Conservation (phyloP, 2,113 vertebrate genomes). For the Triplophysa dalaica region DNA sequence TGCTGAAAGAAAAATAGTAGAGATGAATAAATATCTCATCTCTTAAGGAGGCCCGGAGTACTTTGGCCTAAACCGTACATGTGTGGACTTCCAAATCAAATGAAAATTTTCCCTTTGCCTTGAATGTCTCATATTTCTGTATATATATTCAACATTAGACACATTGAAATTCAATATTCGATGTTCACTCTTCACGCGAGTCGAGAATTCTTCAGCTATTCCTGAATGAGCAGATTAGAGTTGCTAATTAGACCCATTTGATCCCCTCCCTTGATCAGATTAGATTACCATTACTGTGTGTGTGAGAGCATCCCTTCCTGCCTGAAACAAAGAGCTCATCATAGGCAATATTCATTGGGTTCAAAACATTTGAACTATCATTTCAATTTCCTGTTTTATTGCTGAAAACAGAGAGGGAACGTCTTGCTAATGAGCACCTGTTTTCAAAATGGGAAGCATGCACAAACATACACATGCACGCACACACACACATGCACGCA, state of each 20-base stretch:
- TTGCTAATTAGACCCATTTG: conserved; percentile 32
- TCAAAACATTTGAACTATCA: conserved; percentile 33
- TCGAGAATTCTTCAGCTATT: background rate
- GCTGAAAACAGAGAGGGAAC: conserved; percentile 16
- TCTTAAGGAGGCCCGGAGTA: too few species aligned
- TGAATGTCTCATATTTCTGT: background rate
- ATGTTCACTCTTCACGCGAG: background rate
- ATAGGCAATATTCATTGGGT: conserved; percentile 19
- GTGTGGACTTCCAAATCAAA: background rate
- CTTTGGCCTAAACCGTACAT: too few species aligned
- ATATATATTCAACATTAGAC: background rate
- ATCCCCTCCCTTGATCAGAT: conserved; percentile 42
- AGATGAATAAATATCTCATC: background rate
- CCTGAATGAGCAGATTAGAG: conserved; percentile 31
- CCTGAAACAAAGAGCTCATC: conserved; percentile 32
- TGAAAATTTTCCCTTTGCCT: background rate
- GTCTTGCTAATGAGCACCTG: conserved; percentile 43
- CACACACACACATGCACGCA: background rate
- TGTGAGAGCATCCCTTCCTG: conserved; percentile 25
- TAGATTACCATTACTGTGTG: conserved; percentile 36
- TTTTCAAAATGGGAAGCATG: conserved; percentile 3
- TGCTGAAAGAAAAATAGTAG: background rate
- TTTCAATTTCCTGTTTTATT: conserved; percentile 14
- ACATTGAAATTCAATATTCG: background rate
- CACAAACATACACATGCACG: background rate